Evolutionary conservation across 2,113 vertebrate genomes (phyloP), one percentile per base, ranked within the genome.

Genomic region (Aspidoscelis tigris): DNA sequence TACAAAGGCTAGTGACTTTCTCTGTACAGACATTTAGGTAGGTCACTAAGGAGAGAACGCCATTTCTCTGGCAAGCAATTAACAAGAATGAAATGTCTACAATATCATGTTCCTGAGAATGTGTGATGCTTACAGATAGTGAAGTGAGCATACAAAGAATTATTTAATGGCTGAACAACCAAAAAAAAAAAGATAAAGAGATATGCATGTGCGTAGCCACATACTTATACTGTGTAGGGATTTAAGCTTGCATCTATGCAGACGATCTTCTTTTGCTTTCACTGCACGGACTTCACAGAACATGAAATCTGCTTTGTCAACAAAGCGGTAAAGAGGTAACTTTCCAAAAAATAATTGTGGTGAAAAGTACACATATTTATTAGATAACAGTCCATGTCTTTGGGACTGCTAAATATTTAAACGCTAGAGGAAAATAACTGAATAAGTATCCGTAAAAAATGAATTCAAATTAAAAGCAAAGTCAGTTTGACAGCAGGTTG

Each of bases 311-410:
- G 66, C 44, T 24, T 81, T 5, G 24, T 44, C 66, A 70, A 55
- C 44, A 53, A 55, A 5, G 33, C 53, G n/a, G 14, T 69, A 26
- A 80, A 70, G 10, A 22, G 4, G 53, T 50, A 9, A 53, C 10
- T 53, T 80, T 69, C 43, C 26, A 69, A 80, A 80, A 33, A 64
- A 80, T 10, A 78, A 58, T 78, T 11, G 64, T 78, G 76, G 9
- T 68, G 22, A 41, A 78, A 2, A 64, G 8, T 78, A 64, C 39
- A 41, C 2, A 64, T 33, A 78, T 78, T 64, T 64, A 18, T 44
- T 78, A 22, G 21, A 78, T 53, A 50, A 26, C 65, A 80, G 2
- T 22, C 24, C 20, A 41, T 71, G 69, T 11, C 22, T 68, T 68
- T 68, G 26, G 24, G 8, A 68, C 26, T 68, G 66, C 22, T 24